A percentile compares a stretch with the other conserved stretches of the same genome.
Evolutionary conservation across 30 jellyfish, hydroid and myxozoan species (phyloP).

Genomic region (Phacellophora camtschatica): DNA sequence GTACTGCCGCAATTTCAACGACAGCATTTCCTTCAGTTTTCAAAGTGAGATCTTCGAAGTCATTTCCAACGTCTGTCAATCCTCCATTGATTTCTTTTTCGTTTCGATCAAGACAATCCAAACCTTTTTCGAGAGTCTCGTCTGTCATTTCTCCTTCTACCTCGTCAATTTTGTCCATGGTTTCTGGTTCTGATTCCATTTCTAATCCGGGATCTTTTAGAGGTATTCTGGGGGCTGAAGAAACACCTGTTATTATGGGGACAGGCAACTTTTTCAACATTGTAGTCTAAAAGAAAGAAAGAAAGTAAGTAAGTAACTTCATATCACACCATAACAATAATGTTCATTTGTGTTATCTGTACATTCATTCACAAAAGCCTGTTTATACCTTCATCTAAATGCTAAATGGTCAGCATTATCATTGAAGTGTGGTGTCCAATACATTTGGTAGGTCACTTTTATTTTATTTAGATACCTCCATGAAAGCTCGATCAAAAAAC

Average conservation of each 20-base stretch:
- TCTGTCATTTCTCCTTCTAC: neutral
- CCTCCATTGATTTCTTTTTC: neutral
- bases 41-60: slow-evolving; percentile 20
- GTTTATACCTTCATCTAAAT: too few relatives aligned
- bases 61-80: neutral
- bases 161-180: neutral
- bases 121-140: neutral
- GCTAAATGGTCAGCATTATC: too few relatives aligned
- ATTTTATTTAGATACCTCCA: too few relatives aligned
- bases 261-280: slow-evolving; percentile 89
- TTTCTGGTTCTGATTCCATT: too few relatives aligned
- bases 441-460: too few relatives aligned
- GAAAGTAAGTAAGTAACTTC: too few relatives aligned
- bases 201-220: neutral
- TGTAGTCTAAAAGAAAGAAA: slow-evolving; percentile 44
- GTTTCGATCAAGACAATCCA: slow-evolving; percentile 3
- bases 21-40: neutral
- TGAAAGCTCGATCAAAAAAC: too few relatives aligned
- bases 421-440: too few relatives aligned
- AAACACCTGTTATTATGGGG: slow-evolving; percentile 58
- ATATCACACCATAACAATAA: too few relatives aligned
- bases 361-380: too few relatives aligned
- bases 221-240: neutral
- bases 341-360: too few relatives aligned
- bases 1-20: neutral